Percentiles rank a stretch among this genome's conserved stretches.
Evolutionary conservation across 2,113 vertebrate species (phyloP).

Genomic region (Ailurus styani): DNA sequence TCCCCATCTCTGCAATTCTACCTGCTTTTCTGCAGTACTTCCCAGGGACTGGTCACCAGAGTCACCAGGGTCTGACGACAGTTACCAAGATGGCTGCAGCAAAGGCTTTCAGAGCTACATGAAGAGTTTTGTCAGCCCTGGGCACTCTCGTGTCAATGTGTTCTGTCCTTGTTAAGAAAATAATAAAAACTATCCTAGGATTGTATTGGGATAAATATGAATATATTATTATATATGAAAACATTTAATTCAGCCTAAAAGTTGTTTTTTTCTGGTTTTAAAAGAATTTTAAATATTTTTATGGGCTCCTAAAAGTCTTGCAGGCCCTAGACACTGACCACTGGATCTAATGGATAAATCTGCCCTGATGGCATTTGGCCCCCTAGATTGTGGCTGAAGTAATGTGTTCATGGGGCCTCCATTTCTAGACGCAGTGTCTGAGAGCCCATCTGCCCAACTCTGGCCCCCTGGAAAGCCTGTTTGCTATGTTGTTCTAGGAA

Average conservation of each 20-base stretch:
- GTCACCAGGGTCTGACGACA: not conserved
- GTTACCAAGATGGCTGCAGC: not conserved
- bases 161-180: not conserved
- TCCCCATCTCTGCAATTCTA: not conserved
- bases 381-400: not conserved
- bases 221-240: not conserved
- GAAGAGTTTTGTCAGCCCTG: not conserved
- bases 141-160: not conserved
- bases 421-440: accelerated
- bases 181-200: not conserved
- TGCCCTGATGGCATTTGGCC: not conserved
- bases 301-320: no score
- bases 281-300: not conserved
- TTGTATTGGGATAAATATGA: not conserved
- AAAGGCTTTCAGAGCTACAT: not conserved
- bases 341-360: not conserved
- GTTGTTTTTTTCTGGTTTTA: not conserved
- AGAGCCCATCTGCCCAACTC: not conserved
- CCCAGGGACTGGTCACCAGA: not conserved
- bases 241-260: not conserved
- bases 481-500: not conserved
- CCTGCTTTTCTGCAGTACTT: not conserved
- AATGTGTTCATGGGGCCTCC: accelerated
- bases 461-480: not conserved
- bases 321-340: not conserved